Base-by-base conservation (phyloP, 2,888 invertebrate species). In the Drosophila rubida region DNA sequence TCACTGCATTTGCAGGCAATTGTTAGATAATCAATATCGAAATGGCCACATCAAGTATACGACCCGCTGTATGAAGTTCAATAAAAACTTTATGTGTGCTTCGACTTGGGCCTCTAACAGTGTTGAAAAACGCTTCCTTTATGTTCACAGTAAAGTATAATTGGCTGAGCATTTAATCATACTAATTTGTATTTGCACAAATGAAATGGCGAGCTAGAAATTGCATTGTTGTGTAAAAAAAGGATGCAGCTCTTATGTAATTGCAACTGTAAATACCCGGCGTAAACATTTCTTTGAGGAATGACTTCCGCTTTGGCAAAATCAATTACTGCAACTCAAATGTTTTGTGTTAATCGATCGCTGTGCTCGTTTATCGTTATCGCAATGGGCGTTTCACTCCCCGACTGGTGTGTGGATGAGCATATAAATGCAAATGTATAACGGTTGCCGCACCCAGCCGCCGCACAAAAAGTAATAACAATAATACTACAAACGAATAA, bases 401-500 rank as follows among this genome's bases (percentile, higher is more conserved):
- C 23, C 25, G 23, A 32, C 32, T 37, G 35, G 25, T n/a, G 45
- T 25, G 35, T 55, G 37, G 25, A 19, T 14, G 27, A 37, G 37
- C 46, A 37, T 37, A 25, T 55, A 2, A 16, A 23, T 19, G n/a
- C 27, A 30, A 48, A 14, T 13, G 22, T 27, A 32, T 32, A 48
- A 46, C 57, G 51, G 51, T 64, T 11, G 50, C 46, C 51, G 35
- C 50, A 27, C 57, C 55, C 25, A 51, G 35, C n/a, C n/a, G 35
- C 8, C 7, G 22, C 4, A 50, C 9, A 2, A 25, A 25, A 14
- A 23, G 7, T 14, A 22, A 42, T 7, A 0, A 48, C n/a, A 37
- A 19, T 8, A 22, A 35, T 22, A 1, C 4, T 30, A 1, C 32
- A n/a, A 32, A n/a, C n/a, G 11, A 19, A 48, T 7, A 22, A 22